Evolutionary conservation across 2,888 invertebrate species (phyloP), one percentile per base, ranked within the genome.

Genomic region (Dermolepida albohirtum): DNA sequence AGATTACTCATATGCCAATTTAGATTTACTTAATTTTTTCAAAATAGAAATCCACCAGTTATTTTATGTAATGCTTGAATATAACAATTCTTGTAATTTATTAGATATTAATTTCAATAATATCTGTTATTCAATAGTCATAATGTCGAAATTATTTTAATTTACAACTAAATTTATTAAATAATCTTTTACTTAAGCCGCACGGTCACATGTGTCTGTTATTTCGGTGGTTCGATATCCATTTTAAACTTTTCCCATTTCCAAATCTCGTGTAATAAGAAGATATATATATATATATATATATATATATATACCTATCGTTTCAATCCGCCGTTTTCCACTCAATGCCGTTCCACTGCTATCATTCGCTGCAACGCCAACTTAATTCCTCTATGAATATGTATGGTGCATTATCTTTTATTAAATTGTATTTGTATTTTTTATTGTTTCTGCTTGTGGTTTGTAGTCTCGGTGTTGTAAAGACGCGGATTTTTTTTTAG

Each of bases 381-480:
- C 69, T 78, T 79, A 79, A 80, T 79, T 79, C 79, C 76, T 72
- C 73, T 77, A 80, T 80, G 80, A 80, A 80, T 80, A 80, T 80
- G 79, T 79, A 79, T 79, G 78, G 75, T 74, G 78, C 77, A 79
- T 80, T 79, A 80, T 79, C 79, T 79, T 76, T 75, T 77, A 80
- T 80, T 79, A 78, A 79, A 79, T 80, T 79, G 78, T 78, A 78
- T 79, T 76, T 59, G 59, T 14, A 39, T 44, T 44, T 47, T 47
- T 59, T 47, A 29, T 47, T 59, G 29, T 44, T 59, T 59, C 17
- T 41, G 12, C 43, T 44, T 47, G 44, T 59, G 29, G 27, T 59
- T 17, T 49, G 17, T 16, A 22, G 49, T 49, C 49, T 22, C 49
- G 49, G 49, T 22, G 47, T 44, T 6, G 44, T 59, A 59, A 59